A percentile compares a stretch with the other conserved stretches of the same genome.
Conservation (phyloP, 2,888 invertebrate species). For the Stenchaetothrips biformis region DNA sequence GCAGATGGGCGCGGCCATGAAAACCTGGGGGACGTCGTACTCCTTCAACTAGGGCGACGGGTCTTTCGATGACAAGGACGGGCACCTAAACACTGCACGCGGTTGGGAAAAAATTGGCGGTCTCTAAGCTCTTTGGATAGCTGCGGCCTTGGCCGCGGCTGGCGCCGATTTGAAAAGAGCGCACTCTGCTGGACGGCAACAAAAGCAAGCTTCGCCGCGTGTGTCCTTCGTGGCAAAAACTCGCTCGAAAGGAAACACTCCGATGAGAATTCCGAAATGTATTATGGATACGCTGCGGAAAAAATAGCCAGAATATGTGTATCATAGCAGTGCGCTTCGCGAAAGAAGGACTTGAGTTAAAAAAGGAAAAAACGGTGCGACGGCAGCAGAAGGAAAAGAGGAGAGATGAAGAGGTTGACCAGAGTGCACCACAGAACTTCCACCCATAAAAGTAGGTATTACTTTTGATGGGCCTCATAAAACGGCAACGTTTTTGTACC, state of each 20-base stretch:
- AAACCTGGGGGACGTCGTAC: not conserved
- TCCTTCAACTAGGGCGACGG: not conserved
- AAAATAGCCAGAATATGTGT: not conserved
- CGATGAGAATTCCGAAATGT: not conserved
- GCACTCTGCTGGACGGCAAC: no score
- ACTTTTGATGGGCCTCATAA: conserved; percentile 1
- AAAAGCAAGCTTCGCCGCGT: no score
- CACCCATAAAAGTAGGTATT: conserved; percentile 14
- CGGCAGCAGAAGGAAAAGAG: no score
- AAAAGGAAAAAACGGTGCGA: not conserved
- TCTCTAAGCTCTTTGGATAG: no score
- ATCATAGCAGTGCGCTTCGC: not conserved
- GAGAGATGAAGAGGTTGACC: not conserved
- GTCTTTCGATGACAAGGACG: no score
- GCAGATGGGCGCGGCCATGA: not conserved
- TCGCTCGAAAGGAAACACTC: no score
- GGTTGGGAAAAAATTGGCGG: no score
- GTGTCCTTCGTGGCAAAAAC: no score
- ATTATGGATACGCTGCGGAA: not conserved
- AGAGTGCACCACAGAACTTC: conserved; percentile 15
- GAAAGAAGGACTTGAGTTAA: not conserved
- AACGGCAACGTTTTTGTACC: conserved; percentile 10
- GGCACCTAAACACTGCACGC: no score
- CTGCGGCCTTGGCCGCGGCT: no score
- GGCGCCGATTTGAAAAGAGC: no score